A percentile compares a stretch with the other conserved stretches of the same genome.
These are phyloP conservation scores for Gymnoscopelus braueri DNA, from an alignment of 2,797 vertebrate species.

Conservation along the genomic window DNA sequence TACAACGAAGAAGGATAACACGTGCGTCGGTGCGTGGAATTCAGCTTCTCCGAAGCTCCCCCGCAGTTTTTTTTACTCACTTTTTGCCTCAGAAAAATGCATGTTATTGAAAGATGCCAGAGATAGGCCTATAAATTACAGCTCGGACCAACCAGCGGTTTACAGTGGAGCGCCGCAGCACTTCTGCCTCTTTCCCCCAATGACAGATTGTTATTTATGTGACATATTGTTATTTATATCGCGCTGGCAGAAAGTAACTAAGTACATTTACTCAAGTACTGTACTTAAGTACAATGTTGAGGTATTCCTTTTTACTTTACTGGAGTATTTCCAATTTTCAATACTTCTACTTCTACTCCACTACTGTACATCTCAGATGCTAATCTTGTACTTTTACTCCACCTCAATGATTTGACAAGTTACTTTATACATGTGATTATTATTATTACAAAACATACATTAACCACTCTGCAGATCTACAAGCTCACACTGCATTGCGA, in stretches of 20 bases:
- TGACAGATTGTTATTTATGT: constrained; percentile 82
- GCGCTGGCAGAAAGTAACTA: constrained; percentile 36
- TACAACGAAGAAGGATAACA: constrained; percentile 8
- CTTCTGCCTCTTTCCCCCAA: constrained; percentile 65
- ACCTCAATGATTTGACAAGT: too few species aligned
- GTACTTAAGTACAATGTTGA: too few species aligned
- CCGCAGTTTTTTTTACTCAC: constrained; percentile 38
- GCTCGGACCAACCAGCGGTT: constrained; percentile 63
- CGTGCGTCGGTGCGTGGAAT: constrained; percentile 1
- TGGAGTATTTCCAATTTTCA: too few species aligned
- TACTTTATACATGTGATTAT: too few species aligned
- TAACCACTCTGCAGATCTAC: too few species aligned
- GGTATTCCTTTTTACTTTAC: too few species aligned
- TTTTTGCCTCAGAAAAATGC: constrained; percentile 57
- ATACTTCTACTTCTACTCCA: too few species aligned
- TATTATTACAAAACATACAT: too few species aligned
- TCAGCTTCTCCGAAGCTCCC: constrained; percentile 33
- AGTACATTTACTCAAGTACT: too few species aligned
- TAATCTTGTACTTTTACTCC: too few species aligned
- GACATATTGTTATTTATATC: constrained; percentile 80
- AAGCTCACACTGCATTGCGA: too few species aligned
- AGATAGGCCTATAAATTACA: constrained; percentile 62
- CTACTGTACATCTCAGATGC: too few species aligned
- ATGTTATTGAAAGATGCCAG: constrained; percentile 64
- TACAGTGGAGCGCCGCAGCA: constrained; percentile 63